phyloP scores from a whole-genome alignment of 2,113 vertebrate genomes.

The Ariopsis seemanni region DNA sequence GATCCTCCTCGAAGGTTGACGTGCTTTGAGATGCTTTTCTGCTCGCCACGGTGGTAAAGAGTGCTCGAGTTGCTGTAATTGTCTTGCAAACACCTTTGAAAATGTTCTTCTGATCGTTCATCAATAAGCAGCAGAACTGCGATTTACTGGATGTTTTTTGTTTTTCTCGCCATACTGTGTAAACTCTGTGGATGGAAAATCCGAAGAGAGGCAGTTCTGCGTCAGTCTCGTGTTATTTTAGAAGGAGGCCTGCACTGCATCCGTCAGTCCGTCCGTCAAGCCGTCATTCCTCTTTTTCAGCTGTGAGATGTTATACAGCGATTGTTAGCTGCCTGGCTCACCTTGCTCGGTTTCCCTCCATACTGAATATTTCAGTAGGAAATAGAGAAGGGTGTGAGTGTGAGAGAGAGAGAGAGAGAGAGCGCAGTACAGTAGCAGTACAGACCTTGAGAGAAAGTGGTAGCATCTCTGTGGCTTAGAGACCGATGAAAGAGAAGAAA shows the following conservation, averaged over 20 bases:
- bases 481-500: conserved; percentile 23
- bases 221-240: background rate
- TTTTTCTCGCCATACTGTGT: background rate
- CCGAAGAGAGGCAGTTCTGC: background rate
- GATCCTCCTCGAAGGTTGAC: background rate
- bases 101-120: background rate
- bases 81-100: background rate
- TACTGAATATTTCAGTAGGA: conserved; percentile 79
- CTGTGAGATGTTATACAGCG: conserved; percentile 79
- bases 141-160: background rate
- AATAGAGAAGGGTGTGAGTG: conserved; percentile 21
- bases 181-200: background rate
- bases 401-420: conserved; percentile 38
- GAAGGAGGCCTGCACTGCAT: background rate
- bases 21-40: background rate
- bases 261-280: conserved; percentile 17
- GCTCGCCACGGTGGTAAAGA: background rate
- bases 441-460: conserved; percentile 43
- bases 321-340: conserved; percentile 74
- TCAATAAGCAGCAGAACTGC: background rate
- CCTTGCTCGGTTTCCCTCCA: conserved; percentile 68
- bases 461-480: conserved; percentile 44
- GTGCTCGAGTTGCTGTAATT: background rate
- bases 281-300: conserved; percentile 26
- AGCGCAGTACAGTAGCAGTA: conserved; percentile 6